Evolutionary conservation across 2,113 vertebrate species (phyloP).

Genomic region (Alethe castanea): DNA sequence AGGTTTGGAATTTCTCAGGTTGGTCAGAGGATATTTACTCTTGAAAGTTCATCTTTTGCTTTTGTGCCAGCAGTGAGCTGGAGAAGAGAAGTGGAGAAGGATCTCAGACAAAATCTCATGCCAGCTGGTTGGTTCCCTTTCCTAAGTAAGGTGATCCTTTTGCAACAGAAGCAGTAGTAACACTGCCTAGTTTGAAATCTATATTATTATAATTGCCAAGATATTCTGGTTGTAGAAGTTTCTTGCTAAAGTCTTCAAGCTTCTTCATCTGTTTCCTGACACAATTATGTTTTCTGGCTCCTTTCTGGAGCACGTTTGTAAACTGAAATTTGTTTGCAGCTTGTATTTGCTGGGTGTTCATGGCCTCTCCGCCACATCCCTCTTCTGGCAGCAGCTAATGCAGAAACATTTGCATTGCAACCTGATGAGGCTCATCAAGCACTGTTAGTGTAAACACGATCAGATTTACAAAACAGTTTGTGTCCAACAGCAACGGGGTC

Average conservation of each 20-base stretch:
- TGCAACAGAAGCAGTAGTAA: background rate
- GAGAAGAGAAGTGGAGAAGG: background rate
- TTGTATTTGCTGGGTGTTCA: background rate
- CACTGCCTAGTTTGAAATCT: background rate
- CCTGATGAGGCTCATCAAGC: background rate
- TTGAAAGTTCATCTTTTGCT: background rate
- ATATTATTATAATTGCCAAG: background rate
- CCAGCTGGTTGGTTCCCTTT: background rate
- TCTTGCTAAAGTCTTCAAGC: background rate
- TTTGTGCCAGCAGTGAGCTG: background rate
- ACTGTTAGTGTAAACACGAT: background rate
- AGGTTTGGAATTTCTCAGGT: background rate
- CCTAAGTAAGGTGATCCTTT: background rate
- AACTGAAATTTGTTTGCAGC: background rate
- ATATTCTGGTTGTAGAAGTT: background rate
- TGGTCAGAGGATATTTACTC: background rate
- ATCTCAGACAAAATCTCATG: background rate
- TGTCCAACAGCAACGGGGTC: background rate
- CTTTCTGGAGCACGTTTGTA: rapidly evolving
- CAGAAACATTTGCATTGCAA: background rate
- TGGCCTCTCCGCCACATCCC: background rate
- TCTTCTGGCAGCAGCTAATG: background rate
- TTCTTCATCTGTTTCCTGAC: background rate
- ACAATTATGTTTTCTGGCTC: background rate
- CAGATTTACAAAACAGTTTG: background rate